Evolutionary conservation across 2,113 vertebrate species (phyloP).

Genomic region (Perca schrenkii): DNA sequence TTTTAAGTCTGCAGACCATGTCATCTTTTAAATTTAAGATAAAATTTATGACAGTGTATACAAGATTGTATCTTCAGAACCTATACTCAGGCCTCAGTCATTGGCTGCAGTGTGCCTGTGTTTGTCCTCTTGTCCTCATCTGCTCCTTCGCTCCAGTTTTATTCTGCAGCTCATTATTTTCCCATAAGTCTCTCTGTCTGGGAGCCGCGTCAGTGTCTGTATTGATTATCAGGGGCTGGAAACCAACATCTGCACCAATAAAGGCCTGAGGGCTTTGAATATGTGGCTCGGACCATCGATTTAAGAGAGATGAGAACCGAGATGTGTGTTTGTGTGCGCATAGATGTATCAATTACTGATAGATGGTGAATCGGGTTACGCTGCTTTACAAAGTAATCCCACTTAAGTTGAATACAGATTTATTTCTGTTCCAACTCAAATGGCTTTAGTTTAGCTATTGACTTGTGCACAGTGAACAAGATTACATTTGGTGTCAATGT

Average conservation of each 20-base stretch:
- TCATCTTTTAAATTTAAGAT: too few relatives aligned
- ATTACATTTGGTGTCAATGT: neutral
- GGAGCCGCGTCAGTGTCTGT: constrained; percentile 24
- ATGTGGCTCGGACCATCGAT: constrained; percentile 16
- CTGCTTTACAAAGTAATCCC: neutral
- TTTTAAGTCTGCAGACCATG: neutral
- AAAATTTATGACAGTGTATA: too few relatives aligned
- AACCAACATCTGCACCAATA: constrained; percentile 49
- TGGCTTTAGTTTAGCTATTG: neutral
- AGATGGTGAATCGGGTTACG: constrained; percentile 13
- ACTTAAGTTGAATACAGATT: neutral
- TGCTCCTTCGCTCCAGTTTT: constrained; percentile 10
- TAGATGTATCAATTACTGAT: too few relatives aligned
- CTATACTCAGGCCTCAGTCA: neutral
- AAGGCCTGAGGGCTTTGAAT: constrained; percentile 19
- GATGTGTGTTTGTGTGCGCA: constrained; percentile 1
- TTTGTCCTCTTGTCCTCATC: constrained; percentile 30
- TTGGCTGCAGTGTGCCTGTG: neutral
- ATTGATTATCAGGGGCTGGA: constrained; percentile 45
- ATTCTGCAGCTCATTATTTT: constrained; percentile 48
- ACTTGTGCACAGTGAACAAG: neutral
- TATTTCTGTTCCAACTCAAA: neutral
- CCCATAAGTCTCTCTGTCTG: constrained; percentile 39
- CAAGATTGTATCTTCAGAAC: too few relatives aligned
- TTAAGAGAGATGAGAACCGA: constrained; percentile 18